phyloP scores from a whole-genome alignment of 2,113 vertebrate genomes.

The Takifugu flavidus region DNA sequence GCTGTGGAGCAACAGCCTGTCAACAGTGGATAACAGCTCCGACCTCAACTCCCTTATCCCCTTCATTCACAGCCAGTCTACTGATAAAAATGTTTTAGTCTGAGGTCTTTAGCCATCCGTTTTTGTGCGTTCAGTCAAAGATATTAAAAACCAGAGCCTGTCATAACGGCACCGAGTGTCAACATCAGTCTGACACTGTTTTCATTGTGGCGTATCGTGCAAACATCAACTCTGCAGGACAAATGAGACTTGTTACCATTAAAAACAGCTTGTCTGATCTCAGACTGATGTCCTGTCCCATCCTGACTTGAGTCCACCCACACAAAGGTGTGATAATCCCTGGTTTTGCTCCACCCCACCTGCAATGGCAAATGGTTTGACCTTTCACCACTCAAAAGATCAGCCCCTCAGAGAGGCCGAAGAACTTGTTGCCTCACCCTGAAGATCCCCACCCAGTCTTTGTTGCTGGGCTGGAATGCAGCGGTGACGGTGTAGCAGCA shows the following conservation, averaged over 20 bases:
- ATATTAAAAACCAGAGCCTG: no score
- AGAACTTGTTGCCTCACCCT: slow-evolving; percentile 57
- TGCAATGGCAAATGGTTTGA: slow-evolving; percentile 17
- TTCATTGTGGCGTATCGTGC: not conserved
- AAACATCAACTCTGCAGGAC: slow-evolving; percentile 4
- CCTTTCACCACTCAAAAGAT: not conserved
- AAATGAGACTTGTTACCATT: slow-evolving; percentile 49
- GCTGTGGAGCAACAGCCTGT: no score
- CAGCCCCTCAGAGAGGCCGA: not conserved
- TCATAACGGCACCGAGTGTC: no score
- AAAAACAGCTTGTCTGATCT: slow-evolving; percentile 54
- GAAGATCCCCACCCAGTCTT: slow-evolving; percentile 80
- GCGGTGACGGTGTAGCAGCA: slow-evolving; percentile 65
- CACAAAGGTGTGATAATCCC: slow-evolving; percentile 75
- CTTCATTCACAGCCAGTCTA: no score
- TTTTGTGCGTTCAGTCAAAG: no score
- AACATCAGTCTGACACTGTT: no score
- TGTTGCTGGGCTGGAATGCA: slow-evolving; percentile 42
- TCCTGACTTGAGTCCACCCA: slow-evolving; percentile 59
- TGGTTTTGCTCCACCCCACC: slow-evolving; percentile 75
- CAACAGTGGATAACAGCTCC: no score
- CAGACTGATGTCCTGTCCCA: not conserved
- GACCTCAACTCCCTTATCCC: no score
- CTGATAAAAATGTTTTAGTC: no score
- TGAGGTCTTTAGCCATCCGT: no score